Evolutionary conservation across 2,113 vertebrate genomes (phyloP).

Genomic region (Corydoras sp.): DNA sequence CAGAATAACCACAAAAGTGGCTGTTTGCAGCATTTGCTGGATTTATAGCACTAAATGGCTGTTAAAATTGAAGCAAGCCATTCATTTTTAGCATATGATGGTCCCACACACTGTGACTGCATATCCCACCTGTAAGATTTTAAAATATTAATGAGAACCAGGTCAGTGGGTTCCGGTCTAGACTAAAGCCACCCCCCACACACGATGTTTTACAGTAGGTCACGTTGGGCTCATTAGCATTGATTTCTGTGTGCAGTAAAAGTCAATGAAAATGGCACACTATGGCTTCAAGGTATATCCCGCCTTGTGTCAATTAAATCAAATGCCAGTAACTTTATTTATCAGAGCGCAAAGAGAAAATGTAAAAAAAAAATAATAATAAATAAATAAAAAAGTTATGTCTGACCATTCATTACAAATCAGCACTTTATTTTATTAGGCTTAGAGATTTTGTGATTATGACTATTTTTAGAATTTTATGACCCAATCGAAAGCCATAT

Average conservation of each 20-base stretch:
- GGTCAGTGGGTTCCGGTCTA: slow-evolving; percentile 51
- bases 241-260: slow-evolving; percentile 48
- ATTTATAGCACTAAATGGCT: slow-evolving; percentile 7
- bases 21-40: neutral
- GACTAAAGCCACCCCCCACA: slow-evolving; percentile 47
- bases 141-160: slow-evolving; percentile 10
- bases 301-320: slow-evolving; percentile 60
- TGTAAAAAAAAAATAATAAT: too few relatives aligned
- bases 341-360: slow-evolving; percentile 10
- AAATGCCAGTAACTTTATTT: slow-evolving; percentile 58
- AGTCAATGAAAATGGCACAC: slow-evolving; percentile 46
- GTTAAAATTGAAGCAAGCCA: neutral
- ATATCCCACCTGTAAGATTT: slow-evolving; percentile 15
- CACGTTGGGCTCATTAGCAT: slow-evolving; percentile 57
- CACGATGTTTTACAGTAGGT: slow-evolving; percentile 38
- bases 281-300: neutral
- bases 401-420: too few relatives aligned
- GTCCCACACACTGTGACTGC: neutral
- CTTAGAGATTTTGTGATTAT: too few relatives aligned
- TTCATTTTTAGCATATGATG: slow-evolving; percentile 7
- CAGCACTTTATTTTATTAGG: too few relatives aligned
- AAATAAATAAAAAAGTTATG: too few relatives aligned
- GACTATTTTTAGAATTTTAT: too few relatives aligned
- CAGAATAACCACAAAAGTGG: neutral
- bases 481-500: too few relatives aligned